These are phyloP conservation scores for Chymomyza caudatula DNA, from an alignment of 2,888 invertebrate genomes.

Conservation along the genomic window DNA sequence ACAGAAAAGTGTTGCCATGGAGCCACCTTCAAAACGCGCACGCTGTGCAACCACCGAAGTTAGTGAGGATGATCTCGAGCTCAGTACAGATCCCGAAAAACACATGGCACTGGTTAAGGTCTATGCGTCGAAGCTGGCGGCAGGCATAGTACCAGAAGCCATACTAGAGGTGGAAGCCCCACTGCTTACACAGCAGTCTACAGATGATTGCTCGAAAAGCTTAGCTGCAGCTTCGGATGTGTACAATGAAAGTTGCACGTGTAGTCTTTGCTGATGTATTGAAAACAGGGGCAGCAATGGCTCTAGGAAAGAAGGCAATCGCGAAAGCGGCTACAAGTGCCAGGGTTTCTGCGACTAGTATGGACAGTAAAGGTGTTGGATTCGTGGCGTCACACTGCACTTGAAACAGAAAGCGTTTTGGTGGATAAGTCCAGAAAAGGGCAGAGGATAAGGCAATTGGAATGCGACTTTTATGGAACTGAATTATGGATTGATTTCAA, in stretches of 20 bases:
- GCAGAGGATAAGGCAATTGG: too few relatives aligned
- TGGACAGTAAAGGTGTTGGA: neutral
- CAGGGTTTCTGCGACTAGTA: neutral
- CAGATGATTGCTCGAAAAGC: neutral
- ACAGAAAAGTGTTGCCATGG: neutral
- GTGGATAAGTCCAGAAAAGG: neutral
- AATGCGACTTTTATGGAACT: neutral
- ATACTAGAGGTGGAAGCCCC: neutral
- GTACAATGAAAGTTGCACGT: neutral
- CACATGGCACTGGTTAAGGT: slow-evolving; percentile 3
- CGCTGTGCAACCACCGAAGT: neutral
- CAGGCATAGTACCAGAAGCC: neutral
- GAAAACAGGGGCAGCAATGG: neutral
- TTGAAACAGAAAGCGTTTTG: neutral
- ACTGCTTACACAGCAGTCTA: neutral
- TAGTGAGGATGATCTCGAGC: neutral
- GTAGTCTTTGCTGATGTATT: slow-evolving; percentile 2
- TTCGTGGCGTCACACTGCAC: neutral
- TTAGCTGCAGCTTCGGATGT: neutral
- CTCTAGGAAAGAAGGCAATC: slow-evolving; percentile 1
- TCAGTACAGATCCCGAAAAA: neutral
- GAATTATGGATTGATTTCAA: neutral
- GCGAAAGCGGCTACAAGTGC: neutral
- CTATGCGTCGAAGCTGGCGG: neutral
- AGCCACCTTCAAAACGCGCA: neutral